Percentiles rank a stretch among this genome's conserved stretches.
Evolutionary conservation across 2,888 invertebrate species (phyloP).

Genomic region (Athalia cordata): DNA sequence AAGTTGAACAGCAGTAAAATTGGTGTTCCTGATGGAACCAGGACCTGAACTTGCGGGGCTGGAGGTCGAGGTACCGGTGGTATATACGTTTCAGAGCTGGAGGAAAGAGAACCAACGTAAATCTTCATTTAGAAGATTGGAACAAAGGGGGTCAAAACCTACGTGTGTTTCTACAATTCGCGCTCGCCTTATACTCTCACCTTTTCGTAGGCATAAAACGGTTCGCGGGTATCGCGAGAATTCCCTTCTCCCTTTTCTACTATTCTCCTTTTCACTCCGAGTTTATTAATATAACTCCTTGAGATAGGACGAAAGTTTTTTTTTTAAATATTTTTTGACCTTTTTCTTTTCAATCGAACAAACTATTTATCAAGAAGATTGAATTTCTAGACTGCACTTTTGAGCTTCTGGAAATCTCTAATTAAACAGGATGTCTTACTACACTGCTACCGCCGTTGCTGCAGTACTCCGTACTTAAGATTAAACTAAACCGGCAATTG

Average conservation of each 20-base stretch:
- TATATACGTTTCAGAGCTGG: not conserved
- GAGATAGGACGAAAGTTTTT: too few relatives aligned
- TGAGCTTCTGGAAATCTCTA: not conserved
- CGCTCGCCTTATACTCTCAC: not conserved
- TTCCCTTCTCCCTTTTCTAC: not conserved
- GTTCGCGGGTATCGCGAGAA: not conserved
- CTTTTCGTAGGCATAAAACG: not conserved
- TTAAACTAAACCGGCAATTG: slow-evolving; percentile 38
- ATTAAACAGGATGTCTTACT: slow-evolving; percentile 1
- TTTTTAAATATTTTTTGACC: too few relatives aligned
- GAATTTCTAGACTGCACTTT: not conserved
- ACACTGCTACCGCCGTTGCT: not conserved
- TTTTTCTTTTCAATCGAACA: too few relatives aligned
- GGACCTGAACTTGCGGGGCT: not conserved
- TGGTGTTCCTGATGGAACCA: slow-evolving; percentile 29
- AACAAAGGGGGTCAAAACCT: slow-evolving; percentile 54
- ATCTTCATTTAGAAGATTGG: slow-evolving; percentile 55
- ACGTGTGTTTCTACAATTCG: slow-evolving; percentile 46
- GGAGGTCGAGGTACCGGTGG: not conserved
- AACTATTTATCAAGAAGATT: too few relatives aligned
- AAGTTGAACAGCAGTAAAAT: slow-evolving; percentile 30
- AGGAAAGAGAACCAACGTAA: slow-evolving; percentile 43
- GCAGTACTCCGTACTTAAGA: not conserved
- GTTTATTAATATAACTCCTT: too few relatives aligned
- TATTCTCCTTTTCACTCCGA: not conserved